Conservation (phyloP, 2,888 invertebrate genomes). For the Lithophane semibrunnea region DNA sequence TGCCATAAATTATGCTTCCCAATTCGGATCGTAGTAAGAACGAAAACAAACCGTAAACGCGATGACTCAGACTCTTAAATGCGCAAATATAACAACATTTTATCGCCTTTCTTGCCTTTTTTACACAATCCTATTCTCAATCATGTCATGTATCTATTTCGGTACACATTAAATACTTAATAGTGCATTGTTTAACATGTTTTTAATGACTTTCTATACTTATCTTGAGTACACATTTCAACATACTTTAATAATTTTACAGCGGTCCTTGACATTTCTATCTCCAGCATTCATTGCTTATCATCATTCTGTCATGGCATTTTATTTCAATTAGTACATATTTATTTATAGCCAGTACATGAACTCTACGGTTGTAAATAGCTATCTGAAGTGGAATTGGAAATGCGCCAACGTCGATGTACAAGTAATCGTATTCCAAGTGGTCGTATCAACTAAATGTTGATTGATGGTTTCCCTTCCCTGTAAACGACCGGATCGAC, state of each 20-base stretch:
- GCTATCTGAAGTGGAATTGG: conserved; percentile 78
- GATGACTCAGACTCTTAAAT: conserved; percentile 59
- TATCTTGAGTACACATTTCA: conserved; percentile 36
- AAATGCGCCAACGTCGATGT: conserved; percentile 83
- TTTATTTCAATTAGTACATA: conserved; percentile 48
- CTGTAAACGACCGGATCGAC: conserved; percentile 79
- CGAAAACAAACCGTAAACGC: conserved; percentile 67
- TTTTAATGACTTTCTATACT: conserved; percentile 41
- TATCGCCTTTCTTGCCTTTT: conserved; percentile 36
- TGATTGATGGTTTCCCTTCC: conserved; percentile 86
- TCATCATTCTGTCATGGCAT: conserved; percentile 19
- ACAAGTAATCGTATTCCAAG: conserved; percentile 84
- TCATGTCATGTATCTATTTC: neutral
- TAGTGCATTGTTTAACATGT: conserved; percentile 52
- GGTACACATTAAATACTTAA: conserved; percentile 29
- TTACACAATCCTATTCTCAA: conserved; percentile 35
- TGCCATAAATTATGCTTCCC: conserved; percentile 63
- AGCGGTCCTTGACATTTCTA: conserved; percentile 19
- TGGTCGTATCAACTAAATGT: conserved; percentile 85
- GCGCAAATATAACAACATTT: conserved; percentile 37
- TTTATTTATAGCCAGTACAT: conserved; percentile 63
- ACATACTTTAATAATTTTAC: conserved; percentile 20
- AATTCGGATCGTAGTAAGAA: conserved; percentile 61
- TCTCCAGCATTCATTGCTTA: conserved; percentile 25
- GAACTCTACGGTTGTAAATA: conserved; percentile 66